Evolutionary conservation across 2,888 invertebrate genomes (phyloP).

Genomic region (Creontiades dilutus): DNA sequence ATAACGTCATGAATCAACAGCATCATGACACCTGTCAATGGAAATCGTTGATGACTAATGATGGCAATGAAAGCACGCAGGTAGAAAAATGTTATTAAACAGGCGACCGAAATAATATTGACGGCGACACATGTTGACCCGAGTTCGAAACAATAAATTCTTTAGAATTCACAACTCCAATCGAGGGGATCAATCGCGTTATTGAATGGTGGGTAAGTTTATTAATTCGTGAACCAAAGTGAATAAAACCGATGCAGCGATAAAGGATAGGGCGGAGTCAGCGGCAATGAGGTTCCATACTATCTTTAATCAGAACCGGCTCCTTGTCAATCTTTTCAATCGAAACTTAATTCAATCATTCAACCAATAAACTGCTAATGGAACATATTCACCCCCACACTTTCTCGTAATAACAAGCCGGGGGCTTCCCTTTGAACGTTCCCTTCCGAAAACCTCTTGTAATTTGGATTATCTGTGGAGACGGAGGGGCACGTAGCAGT

Average conservation of each 20-base stretch:
- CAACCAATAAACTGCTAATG: slow-evolving; percentile 68
- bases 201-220: slow-evolving; percentile 12
- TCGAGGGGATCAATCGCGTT: not conserved
- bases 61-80: no score
- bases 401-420: slow-evolving; percentile 56
- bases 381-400: slow-evolving; percentile 67
- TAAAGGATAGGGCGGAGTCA: slow-evolving; percentile 29
- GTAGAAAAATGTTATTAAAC: no score
- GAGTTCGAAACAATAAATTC: not conserved
- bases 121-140: not conserved
- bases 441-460: slow-evolving; percentile 52
- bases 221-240: slow-evolving; percentile 33
- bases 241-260: slow-evolving; percentile 40
- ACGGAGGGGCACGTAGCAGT: slow-evolving; percentile 50
- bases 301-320: slow-evolving; percentile 58
- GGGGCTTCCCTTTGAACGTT: slow-evolving; percentile 46
- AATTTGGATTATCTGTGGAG: slow-evolving; percentile 51
- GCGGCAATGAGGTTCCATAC: slow-evolving; percentile 31
- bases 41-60: no score
- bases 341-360: slow-evolving; percentile 66
- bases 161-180: not conserved
- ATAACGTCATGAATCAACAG: no score
- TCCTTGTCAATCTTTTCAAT: slow-evolving; percentile 67
- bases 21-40: no score
- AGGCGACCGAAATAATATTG: no score